Evolutionary conservation across 2,888 invertebrate genomes (phyloP), one percentile per base, ranked within the genome.

Genomic region (Biston betularia): DNA sequence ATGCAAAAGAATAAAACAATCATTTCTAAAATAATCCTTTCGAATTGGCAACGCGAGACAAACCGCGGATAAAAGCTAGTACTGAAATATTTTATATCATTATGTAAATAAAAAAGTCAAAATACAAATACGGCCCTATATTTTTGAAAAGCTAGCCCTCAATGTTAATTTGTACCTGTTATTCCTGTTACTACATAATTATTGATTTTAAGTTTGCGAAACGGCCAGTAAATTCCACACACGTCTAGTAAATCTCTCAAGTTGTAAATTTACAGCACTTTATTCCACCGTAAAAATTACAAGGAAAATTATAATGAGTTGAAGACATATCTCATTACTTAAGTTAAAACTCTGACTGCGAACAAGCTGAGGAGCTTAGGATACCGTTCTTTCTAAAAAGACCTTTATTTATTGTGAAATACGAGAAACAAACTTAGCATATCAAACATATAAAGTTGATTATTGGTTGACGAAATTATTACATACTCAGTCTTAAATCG

Each of bases 271-370:
- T 82, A 85, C 83, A 81, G 80, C 80, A 79, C 79, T 68, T 84
- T 86, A 82, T 83, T 82, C 82, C 63, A 52, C 67, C 54, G 79
- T 79, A 85, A 86, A 88, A 88, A 88, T 88, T 87, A 88, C 84
- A 87, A 85, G 84, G 80, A 83, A 87, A 63, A 63, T 63, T 87
- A 87, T 88, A 90, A 91, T 89, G 87, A 89, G 86, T 82, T 84
- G 82, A 87, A 90, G 89, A 90, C 91, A 89, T 90, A 91, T 89
- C 89, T 92, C 68, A 64, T 88, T 84, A 86, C 83, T 83, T 84
- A 86, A 64, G 68, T 61, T 61, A 68, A 64, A 65, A 54, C 65
- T 66, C 63, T 50, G 59, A 46, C 56, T 71, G 69, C 72, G 70
- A 61, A 65, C 68, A 68, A 68, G 66, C 57, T 62, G 68, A 66